Conservation (phyloP, 30 jellyfish, hydroid and myxozoan species). For the Pseudorhiza aurosa region DNA sequence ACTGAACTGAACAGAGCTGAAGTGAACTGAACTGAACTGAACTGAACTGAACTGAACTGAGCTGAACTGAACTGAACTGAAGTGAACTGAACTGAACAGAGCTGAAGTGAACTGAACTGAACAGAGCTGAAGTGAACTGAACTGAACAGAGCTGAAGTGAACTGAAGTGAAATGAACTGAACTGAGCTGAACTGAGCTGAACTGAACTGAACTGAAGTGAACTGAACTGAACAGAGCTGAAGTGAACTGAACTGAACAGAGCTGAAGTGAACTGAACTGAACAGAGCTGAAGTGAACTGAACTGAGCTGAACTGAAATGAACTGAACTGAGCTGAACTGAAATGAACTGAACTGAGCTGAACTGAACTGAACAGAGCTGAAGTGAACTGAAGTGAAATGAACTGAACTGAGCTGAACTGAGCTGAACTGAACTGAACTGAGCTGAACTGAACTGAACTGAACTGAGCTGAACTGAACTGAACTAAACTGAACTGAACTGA, state of each 20-base stretch:
- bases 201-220: slow-evolving; percentile 10
- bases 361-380: slow-evolving; percentile 5
- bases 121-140: slow-evolving; percentile 14
- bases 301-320: background rate
- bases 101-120: slow-evolving; percentile 10
- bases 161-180: slow-evolving; percentile 12
- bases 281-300: background rate
- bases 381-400: slow-evolving; percentile 5
- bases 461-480: slow-evolving; percentile 22
- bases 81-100: slow-evolving; percentile 10
- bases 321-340: slow-evolving; percentile 14
- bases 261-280: background rate
- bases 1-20: slow-evolving; percentile 20
- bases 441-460: slow-evolving; percentile 14
- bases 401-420: slow-evolving; percentile 18
- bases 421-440: slow-evolving; percentile 17
- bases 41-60: slow-evolving; percentile 22
- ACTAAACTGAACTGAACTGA: slow-evolving; percentile 14
- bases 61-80: slow-evolving; percentile 14
- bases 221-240: background rate
- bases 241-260: background rate
- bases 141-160: slow-evolving; percentile 10
- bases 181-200: slow-evolving; percentile 19
- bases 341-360: slow-evolving; percentile 9
- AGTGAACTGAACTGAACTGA: slow-evolving; percentile 4